Conservation (phyloP, 2,797 vertebrate species). For the Uromys caudimaculatus region DNA sequence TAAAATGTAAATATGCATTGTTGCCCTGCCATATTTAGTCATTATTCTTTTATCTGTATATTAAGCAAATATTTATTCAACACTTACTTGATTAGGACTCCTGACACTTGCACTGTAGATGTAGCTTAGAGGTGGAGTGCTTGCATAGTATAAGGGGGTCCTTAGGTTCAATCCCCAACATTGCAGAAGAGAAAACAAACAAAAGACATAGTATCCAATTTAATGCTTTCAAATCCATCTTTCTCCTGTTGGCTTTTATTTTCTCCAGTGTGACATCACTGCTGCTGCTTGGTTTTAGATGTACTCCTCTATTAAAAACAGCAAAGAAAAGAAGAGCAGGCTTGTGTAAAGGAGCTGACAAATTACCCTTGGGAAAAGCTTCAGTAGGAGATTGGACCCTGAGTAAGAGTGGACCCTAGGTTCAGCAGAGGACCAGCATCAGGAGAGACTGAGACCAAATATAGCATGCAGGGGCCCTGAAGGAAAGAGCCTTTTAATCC, state of each 20-base stretch:
- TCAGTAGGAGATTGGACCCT: background rate
- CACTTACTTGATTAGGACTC: background rate
- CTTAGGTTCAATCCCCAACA: background rate
- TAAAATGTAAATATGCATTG: constrained; percentile 40
- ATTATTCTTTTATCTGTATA: constrained; percentile 51
- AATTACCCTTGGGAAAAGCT: background rate
- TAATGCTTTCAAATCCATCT: background rate
- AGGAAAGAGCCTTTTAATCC: background rate
- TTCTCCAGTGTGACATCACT: background rate
- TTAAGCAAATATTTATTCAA: constrained; percentile 32
- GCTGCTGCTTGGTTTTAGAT: background rate
- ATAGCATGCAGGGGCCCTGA: background rate
- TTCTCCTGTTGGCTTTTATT: background rate
- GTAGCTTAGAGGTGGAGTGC: background rate
- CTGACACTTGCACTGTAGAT: background rate
- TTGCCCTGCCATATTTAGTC: background rate
- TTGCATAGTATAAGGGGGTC: background rate
- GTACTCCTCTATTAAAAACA: background rate
- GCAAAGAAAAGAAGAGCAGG: background rate
- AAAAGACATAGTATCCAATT: background rate
- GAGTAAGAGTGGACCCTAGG: background rate
- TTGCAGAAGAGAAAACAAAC: background rate
- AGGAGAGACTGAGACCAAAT: background rate
- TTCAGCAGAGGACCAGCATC: background rate
- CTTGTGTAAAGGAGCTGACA: background rate